Base-by-base conservation (phyloP, 2,888 invertebrate species). In the Drosophila fungiperda region DNA sequence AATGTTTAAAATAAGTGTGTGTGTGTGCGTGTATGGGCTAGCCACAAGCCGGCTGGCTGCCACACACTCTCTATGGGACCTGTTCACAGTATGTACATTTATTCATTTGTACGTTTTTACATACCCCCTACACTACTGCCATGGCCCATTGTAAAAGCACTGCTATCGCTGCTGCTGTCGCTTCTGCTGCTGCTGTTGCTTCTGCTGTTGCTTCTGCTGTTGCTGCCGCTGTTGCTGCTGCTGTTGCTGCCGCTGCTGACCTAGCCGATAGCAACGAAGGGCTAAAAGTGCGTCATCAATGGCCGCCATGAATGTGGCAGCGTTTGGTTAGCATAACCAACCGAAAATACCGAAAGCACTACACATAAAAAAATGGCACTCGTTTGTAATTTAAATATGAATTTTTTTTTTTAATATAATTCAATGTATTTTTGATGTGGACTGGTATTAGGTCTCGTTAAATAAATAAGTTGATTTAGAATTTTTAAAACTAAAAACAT, bases 271-370 rank as follows among this genome's bases (percentile, higher is more conserved):
- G 82, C 82, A 78, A 68, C 77, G 91, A 91, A 91, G 91, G 90
- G 91, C 91, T 90, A 83, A 88, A 87, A 87, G 87, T 91, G 89
- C 91, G 91, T 91, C 91, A 91, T 91, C 89, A 85, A 85, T 91
- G 91, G 82, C 91, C 91, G 87, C 83, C 89, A 91, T 84, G 81
- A 76, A 75, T 76, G 73, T 63, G 73, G 76, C 79, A 62, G 66
- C 62, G 59, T 48, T 62, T 62, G 59, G 55, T 40, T 48, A 66
- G 79, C 80, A 78, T 68, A 79, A 70, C 80, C 73, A 73, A 29
- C 54, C 38, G 26, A 55, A 72, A 70, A 71, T 49, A 55, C 59
- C 63, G 62, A 59, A 49, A 53, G 66, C 68, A 68, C 64, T 74
- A 74, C 74, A 45, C 45, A 23, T 23, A 15, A 17, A 40, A 23